Conservation (phyloP, 2,888 invertebrate species). For the Ichneumon xanthorius region DNA sequence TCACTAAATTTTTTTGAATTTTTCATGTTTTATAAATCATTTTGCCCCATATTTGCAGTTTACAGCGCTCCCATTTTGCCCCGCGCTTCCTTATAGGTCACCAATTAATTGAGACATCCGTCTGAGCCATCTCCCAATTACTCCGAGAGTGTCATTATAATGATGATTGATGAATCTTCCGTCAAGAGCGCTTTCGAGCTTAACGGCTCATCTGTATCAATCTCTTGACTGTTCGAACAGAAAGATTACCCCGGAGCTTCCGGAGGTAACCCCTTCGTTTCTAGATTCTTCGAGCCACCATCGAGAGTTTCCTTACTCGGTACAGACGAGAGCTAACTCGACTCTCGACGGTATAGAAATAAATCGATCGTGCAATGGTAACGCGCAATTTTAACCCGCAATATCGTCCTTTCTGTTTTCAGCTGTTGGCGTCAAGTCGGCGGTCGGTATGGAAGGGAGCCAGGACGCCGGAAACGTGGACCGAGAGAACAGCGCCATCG, state of each 20-base stretch:
- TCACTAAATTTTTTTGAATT: no score
- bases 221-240: neutral
- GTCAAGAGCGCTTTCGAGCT: neutral
- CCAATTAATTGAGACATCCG: neutral
- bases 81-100: neutral
- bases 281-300: neutral
- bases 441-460: conserved; percentile 33
- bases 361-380: conserved; percentile 8
- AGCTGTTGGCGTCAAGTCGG: conserved; percentile 14
- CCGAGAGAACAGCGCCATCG: conserved; percentile 46
- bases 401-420: neutral
- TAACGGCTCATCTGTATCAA: neutral
- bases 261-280: neutral
- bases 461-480: conserved; percentile 15
- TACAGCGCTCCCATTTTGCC: neutral
- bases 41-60: neutral
- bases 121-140: neutral
- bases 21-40: neutral
- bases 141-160: neutral
- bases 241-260: neutral
- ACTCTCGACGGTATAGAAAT: neutral
- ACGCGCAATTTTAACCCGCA: neutral
- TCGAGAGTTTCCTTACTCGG: neutral
- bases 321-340: neutral
- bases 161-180: neutral